These are phyloP conservation scores for Heteractis magnifica DNA, from an alignment of 92 coral and sea anemone species.

Conservation along the genomic window DNA sequence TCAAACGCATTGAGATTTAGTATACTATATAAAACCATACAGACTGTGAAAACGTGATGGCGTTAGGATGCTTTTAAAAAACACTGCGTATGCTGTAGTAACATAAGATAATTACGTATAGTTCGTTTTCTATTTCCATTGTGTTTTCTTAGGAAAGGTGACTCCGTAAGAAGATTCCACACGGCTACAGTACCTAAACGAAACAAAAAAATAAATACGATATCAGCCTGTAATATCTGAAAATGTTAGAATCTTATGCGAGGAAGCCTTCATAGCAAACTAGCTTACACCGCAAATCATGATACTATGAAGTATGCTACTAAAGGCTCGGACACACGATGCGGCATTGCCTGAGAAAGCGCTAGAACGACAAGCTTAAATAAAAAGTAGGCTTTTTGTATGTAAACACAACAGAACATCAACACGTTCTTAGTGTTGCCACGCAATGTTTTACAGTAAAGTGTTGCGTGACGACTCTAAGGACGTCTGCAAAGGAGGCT, in stretches of 20 bases:
- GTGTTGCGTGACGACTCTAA: background rate
- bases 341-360: too few relatives aligned
- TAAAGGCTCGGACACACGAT: too few relatives aligned
- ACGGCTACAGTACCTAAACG: slow-evolving; percentile 79
- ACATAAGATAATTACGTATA: slow-evolving; percentile 37
- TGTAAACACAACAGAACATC: too few relatives aligned
- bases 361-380: too few relatives aligned
- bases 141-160: slow-evolving; percentile 51
- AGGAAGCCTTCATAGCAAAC: too few relatives aligned
- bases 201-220: background rate
- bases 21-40: background rate
- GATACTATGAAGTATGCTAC: too few relatives aligned
- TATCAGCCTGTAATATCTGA: too few relatives aligned
- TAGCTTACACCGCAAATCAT: too few relatives aligned
- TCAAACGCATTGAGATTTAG: too few relatives aligned
- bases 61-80: background rate
- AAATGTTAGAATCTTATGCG: too few relatives aligned
- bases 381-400: too few relatives aligned
- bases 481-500: background rate
- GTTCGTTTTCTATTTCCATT: slow-evolving; percentile 31
- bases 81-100: background rate
- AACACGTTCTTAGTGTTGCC: too few relatives aligned
- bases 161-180: slow-evolving; percentile 81
- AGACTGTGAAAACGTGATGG: background rate
- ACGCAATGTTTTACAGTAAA: background rate